phyloP scores from a whole-genome alignment of 64 coral and sea anemone genomes.

The Pocillopora verrucosa region DNA sequence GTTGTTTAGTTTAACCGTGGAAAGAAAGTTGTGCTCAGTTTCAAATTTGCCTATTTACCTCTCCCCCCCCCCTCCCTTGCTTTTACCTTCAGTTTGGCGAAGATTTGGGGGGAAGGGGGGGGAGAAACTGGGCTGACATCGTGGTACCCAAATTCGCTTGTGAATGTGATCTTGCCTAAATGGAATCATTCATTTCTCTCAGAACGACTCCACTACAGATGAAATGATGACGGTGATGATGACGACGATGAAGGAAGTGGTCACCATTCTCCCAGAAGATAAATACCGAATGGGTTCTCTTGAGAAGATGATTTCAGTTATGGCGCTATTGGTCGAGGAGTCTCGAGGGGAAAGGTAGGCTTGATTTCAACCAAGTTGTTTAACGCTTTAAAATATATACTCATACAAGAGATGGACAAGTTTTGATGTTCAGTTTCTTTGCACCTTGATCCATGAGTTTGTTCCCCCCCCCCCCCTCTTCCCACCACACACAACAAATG shows the following conservation, averaged over 20 bases:
- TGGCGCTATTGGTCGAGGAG: constrained; percentile 85
- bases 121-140: no score
- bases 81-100: background rate
- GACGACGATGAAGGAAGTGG: constrained; percentile 98
- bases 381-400: background rate
- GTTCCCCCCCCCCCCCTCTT: no score
- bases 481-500: no score
- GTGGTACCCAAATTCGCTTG: background rate
- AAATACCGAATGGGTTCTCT: constrained; percentile 83
- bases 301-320: constrained; percentile 96
- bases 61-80: background rate
- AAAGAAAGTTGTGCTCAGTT: no score
- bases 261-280: constrained; percentile 91
- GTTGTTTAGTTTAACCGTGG: no score
- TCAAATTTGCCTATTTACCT: background rate
- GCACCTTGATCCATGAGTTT: no score
- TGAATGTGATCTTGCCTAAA: background rate
- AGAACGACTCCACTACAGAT: constrained; percentile 66
- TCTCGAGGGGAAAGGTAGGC: constrained; percentile 79
- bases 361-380: background rate
- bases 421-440: no score
- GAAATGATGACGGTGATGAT: constrained; percentile 94
- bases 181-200: background rate
- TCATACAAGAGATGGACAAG: background rate
- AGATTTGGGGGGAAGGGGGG: no score